phyloP scores from a whole-genome alignment of 2,797 vertebrate genomes.

The Syngnathus acus region DNA sequence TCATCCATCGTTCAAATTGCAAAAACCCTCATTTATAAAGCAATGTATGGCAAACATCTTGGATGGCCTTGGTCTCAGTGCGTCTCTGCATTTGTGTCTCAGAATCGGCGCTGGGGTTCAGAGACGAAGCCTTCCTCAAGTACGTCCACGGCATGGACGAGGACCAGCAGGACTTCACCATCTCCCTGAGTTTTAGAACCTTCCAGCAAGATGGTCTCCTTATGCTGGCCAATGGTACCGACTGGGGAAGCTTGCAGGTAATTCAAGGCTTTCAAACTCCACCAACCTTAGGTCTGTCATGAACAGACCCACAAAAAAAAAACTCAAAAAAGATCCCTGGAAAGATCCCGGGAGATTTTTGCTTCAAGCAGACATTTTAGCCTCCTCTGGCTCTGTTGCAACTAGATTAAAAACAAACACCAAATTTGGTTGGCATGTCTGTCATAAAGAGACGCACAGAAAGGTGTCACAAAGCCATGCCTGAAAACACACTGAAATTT shows the following conservation, averaged over 20 bases:
- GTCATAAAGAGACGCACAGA: too few species aligned
- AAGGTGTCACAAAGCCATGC: background rate
- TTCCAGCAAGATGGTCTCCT: slow-evolving; percentile 68
- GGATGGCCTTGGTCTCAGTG: background rate
- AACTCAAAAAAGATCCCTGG: background rate
- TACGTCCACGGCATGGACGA: slow-evolving; percentile 71
- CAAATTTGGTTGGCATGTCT: too few species aligned
- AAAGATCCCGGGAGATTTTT: background rate
- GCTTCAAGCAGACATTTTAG: background rate
- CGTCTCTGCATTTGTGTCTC: slow-evolving; percentile 18
- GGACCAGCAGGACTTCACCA: slow-evolving; percentile 62
- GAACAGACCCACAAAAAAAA: background rate
- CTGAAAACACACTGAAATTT: background rate
- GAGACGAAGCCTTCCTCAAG: slow-evolving; percentile 75
- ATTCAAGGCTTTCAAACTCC: background rate
- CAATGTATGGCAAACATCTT: background rate
- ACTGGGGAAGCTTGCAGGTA: slow-evolving; percentile 80
- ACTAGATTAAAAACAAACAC: too few species aligned
- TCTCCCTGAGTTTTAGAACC: slow-evolving; percentile 81
- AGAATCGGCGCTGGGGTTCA: slow-evolving; percentile 83
- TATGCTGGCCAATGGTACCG: slow-evolving; percentile 67
- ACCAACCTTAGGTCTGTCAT: background rate
- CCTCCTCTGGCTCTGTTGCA: too few species aligned
- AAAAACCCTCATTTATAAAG: background rate
- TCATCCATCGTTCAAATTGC: too few species aligned